Base-by-base conservation (phyloP, 1,140 invertebrate genomes). In the Leguminivora glycinivorella region DNA sequence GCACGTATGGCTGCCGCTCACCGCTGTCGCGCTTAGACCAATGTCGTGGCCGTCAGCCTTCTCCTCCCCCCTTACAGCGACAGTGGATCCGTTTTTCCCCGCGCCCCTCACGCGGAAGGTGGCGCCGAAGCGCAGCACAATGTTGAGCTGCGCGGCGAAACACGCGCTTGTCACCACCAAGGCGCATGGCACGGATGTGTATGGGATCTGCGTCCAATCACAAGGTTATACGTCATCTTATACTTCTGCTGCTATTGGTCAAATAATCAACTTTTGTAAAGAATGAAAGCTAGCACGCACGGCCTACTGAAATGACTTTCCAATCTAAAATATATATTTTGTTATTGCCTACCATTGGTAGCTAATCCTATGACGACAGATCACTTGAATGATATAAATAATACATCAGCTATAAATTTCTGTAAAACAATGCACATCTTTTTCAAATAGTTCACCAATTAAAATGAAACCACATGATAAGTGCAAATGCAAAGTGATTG, bases 61-160 rank as follows among this genome's bases (percentile, higher is more conserved):
- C 19, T 4, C 14, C 5, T 60, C n/a, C 58, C 43, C 7, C 81
- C 96, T 96, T 95, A 97, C 97, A 86, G 97, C 97, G 83, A 98
- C 95, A 56, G 97, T 97, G 52, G 97, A 98, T 89, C 97, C 97
- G 92, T 98, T 98, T 93, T 98, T 98, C 75, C 98, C 97, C 79
- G 95, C 94, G 78, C 97, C 97, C 87, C 96, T 96, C 81, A 93
- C 90, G 70, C 95, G 92, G 78, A 96, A 95, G 74, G 94, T 93
- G 89, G 93, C 93, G 86, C 92, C 93, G 93, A 95, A 95, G 87
- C 93, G 91, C 88, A 94, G 81, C 88, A 95, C 92, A 84, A 94
- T 93, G 84, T 94, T 93, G 79, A 93, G 75, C 92, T 94, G 95
- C 83, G 93, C 94, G 79, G 93, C 87, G 85, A 94, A 94, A 88